Evolutionary conservation across 2,797 vertebrate species (phyloP).

Genomic region (Melanogrammus aeglefinus): DNA sequence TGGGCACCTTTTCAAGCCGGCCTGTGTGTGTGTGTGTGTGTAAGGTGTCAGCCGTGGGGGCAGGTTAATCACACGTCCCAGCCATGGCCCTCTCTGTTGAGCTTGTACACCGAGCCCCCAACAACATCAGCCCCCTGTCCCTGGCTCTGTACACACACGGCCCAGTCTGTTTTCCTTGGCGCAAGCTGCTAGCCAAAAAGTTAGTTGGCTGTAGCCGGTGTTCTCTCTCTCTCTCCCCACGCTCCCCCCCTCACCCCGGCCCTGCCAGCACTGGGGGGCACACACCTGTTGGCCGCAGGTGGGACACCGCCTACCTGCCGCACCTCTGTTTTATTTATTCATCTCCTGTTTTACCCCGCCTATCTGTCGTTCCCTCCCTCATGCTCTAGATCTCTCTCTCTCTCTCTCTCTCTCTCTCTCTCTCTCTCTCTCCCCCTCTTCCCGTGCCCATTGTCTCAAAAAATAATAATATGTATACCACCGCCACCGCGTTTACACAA

Average conservation of each 20-base stretch:
- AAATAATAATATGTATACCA: not conserved
- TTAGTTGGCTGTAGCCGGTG: slow-evolving; percentile 55
- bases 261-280: slow-evolving; percentile 45
- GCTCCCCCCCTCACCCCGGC: slow-evolving; percentile 26
- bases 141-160: slow-evolving; percentile 31
- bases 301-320: slow-evolving; percentile 22
- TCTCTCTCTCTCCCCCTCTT: not conserved
- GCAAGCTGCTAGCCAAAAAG: slow-evolving; percentile 39
- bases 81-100: slow-evolving; percentile 34
- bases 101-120: slow-evolving; percentile 31
- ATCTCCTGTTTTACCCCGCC: no score
- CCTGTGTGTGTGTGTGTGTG: slow-evolving; percentile 25
- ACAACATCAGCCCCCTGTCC: slow-evolving; percentile 35
- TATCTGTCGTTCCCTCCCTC: not conserved
- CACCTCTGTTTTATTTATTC: not conserved
- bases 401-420: slow-evolving; percentile 4
- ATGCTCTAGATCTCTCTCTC: no score
- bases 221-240: slow-evolving; percentile 48
- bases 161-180: slow-evolving; percentile 62
- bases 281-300: slow-evolving; percentile 65
- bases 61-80: slow-evolving; percentile 54
- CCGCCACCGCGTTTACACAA: slow-evolving; percentile 55
- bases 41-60: slow-evolving; percentile 47
- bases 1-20: slow-evolving; percentile 43
- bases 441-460: not conserved